Evolutionary conservation across 1,140 invertebrate species (phyloP).

Genomic region (Coenobita brevimanus): DNA sequence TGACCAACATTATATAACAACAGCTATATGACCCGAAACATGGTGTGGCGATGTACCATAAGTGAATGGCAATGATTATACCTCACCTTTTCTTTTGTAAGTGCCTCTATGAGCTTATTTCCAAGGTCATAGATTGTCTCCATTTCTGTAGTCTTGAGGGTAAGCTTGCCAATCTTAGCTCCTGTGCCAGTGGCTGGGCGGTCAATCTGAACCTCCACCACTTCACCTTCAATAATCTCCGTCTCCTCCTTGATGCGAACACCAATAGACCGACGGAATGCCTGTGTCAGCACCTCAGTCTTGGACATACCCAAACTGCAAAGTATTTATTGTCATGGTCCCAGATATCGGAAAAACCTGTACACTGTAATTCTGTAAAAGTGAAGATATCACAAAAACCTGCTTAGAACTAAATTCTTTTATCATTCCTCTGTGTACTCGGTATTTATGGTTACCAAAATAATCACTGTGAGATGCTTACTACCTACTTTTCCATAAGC

Average conservation of each 20-base stretch:
- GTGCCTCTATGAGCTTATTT: conserved; percentile 98
- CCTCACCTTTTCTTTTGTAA: conserved; percentile 95
- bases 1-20: no score
- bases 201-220: conserved; percentile 98
- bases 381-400: no score
- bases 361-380: no score
- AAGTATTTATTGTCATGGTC: background rate
- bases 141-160: conserved; percentile 99
- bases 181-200: conserved; percentile 92
- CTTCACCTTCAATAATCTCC: conserved; percentile 99
- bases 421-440: no score
- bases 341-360: no score
- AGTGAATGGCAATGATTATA: no score
- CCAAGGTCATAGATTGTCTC: conserved; percentile 99
- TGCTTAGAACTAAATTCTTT: no score
- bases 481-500: no score
- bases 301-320: conserved; percentile 97
- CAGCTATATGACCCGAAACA: no score
- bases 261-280: conserved; percentile 97
- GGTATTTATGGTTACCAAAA: no score
- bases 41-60: no score
- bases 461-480: no score
- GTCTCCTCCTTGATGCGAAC: conserved; percentile 99
- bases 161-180: conserved; percentile 92
- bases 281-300: conserved; percentile 97